These are phyloP conservation scores for Dromius quadrimaculatus DNA, from an alignment of 2,888 invertebrate species.

Conservation along the genomic window DNA sequence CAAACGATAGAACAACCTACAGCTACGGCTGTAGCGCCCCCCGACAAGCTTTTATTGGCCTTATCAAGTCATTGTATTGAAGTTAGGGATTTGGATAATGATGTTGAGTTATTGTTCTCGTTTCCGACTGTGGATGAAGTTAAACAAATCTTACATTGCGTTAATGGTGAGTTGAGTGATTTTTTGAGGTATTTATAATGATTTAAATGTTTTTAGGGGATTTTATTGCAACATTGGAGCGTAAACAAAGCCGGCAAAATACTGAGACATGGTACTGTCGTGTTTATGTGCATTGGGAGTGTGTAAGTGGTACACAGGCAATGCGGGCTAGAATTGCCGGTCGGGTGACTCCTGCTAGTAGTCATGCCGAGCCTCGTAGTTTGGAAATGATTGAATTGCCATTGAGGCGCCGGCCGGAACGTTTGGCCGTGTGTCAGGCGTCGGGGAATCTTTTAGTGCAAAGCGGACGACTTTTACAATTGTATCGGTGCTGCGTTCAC, in stretches of 20 bases:
- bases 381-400: slow-evolving; percentile 83
- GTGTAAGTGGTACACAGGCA: slow-evolving; percentile 69
- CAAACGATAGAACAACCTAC: slow-evolving; percentile 75
- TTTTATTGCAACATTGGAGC: slow-evolving; percentile 76
- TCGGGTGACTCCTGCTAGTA: slow-evolving; percentile 78
- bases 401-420: slow-evolving; percentile 69
- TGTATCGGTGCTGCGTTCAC: slow-evolving; percentile 74
- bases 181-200: too few species aligned
- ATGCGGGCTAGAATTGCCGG: slow-evolving; percentile 81
- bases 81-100: slow-evolving; percentile 70
- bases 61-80: slow-evolving; percentile 73
- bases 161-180: slow-evolving; percentile 71
- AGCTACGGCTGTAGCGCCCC: slow-evolving; percentile 73
- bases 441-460: slow-evolving; percentile 66
- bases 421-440: slow-evolving; percentile 57
- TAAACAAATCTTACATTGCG: slow-evolving; percentile 75
- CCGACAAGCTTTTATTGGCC: slow-evolving; percentile 72
- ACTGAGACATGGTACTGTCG: slow-evolving; percentile 72
- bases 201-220: slow-evolving; percentile 71
- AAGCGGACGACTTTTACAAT: slow-evolving; percentile 65
- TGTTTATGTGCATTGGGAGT: slow-evolving; percentile 82
- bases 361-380: slow-evolving; percentile 71
- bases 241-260: slow-evolving; percentile 68
- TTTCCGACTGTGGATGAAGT: slow-evolving; percentile 82
- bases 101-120: slow-evolving; percentile 69